These are phyloP conservation scores for Pteria penguin DNA, from an alignment of 2,888 invertebrate genomes.

Conservation along the genomic window DNA sequence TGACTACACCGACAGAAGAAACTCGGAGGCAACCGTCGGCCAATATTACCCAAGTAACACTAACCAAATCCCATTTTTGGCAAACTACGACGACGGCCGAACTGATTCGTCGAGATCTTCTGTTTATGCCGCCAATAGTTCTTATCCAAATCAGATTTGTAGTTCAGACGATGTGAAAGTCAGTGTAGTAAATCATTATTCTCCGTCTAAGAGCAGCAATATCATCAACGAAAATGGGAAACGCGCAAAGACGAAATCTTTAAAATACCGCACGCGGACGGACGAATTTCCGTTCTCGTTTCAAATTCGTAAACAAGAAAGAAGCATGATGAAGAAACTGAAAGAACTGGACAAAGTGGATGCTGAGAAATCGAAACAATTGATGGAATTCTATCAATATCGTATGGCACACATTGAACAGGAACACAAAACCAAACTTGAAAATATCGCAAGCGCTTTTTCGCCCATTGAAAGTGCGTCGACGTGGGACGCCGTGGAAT, in stretches of 20 bases:
- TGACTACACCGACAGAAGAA: not conserved
- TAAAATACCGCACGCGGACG: constrained; percentile 26
- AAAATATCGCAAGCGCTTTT: not conserved
- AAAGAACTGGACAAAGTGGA: constrained; percentile 37
- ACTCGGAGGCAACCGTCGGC: not conserved
- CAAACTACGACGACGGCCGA: not conserved
- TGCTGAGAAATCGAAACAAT: constrained; percentile 32
- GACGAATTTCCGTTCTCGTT: constrained; percentile 25
- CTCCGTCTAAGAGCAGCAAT: no score
- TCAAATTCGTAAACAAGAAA: constrained; percentile 40
- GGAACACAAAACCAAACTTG: constrained; percentile 19
- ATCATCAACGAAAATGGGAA: not conserved
- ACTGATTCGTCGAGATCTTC: not conserved
- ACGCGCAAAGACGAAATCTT: not conserved
- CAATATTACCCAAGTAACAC: not conserved
- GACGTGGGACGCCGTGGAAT: constrained; percentile 24
- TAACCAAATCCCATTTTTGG: not conserved
- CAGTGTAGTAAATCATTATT: not conserved
- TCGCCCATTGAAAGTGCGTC: not conserved
- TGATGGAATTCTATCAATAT: constrained; percentile 41
- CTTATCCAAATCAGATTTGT: not conserved
- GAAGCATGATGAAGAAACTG: constrained; percentile 38
- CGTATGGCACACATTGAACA: constrained; percentile 31
- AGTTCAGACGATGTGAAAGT: not conserved
- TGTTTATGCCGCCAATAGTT: not conserved